These are phyloP conservation scores for Balaeniceps rex DNA, from an alignment of 2,113 vertebrate species.

Conservation along the genomic window DNA sequence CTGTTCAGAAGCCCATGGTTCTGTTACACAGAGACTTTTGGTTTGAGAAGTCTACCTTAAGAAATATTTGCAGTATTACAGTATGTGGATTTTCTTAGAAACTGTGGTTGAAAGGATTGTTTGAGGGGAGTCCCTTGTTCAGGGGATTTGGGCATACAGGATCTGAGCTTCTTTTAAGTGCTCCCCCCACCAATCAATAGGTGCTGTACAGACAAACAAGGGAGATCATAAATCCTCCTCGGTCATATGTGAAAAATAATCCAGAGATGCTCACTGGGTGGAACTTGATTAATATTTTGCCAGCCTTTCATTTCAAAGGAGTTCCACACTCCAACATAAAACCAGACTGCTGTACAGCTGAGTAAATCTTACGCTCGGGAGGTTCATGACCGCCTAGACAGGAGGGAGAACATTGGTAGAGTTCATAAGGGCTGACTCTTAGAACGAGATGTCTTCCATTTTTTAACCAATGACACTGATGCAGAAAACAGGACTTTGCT, in stretches of 20 bases:
- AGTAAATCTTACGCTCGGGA: not conserved
- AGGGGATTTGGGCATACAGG: accelerated
- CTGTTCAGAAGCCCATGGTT: not conserved
- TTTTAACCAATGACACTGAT: not conserved
- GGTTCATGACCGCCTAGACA: not conserved
- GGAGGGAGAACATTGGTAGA: not conserved
- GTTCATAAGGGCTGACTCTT: not conserved
- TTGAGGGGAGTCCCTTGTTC: not conserved
- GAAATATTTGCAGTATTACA: not conserved
- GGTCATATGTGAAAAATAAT: not conserved
- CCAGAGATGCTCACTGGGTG: not conserved
- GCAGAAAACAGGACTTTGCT: not conserved
- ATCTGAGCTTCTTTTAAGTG: not conserved
- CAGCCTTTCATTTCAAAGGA: not conserved
- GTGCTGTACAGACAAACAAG: not conserved
- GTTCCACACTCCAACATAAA: not conserved
- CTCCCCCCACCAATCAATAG: not conserved
- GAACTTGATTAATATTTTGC: not conserved
- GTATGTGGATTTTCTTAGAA: not conserved
- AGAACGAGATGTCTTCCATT: not conserved
- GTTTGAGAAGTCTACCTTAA: not conserved
- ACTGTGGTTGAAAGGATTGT: not conserved
- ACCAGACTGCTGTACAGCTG: not conserved
- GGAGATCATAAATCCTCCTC: not conserved
- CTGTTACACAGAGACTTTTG: not conserved